Conservation (phyloP, 2,888 invertebrate genomes). For the Zaprionus bogoriensis region DNA sequence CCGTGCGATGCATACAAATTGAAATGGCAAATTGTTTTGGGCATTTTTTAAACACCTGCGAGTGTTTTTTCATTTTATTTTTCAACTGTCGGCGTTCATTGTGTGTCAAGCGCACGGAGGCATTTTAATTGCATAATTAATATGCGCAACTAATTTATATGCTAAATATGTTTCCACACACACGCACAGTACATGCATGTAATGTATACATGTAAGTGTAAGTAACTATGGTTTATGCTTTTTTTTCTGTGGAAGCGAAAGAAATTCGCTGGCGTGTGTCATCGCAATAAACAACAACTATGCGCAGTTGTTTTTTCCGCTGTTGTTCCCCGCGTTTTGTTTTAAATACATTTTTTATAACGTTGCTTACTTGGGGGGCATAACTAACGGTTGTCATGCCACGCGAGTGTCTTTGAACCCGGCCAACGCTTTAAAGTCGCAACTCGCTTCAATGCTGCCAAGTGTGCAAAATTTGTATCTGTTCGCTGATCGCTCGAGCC, state of each 20-base stretch:
- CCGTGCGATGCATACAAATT: too few species aligned
- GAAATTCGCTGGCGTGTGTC: slow-evolving; percentile 43
- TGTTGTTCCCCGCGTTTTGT: not conserved
- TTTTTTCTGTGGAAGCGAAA: slow-evolving; percentile 15
- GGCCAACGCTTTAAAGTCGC: slow-evolving; percentile 1
- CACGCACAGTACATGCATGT: not conserved
- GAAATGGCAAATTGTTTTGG: slow-evolving; percentile 26
- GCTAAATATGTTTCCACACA: slow-evolving; percentile 50
- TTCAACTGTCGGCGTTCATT: not conserved
- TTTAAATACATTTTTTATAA: slow-evolving; percentile 16
- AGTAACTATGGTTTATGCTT: slow-evolving; percentile 1
- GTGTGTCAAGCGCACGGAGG: slow-evolving; percentile 1
- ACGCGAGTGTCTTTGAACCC: slow-evolving; percentile 65
- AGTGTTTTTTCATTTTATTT: too few species aligned
- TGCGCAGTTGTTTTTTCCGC: slow-evolving; percentile 28
- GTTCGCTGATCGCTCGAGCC: slow-evolving; percentile 42
- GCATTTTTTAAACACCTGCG: not conserved
- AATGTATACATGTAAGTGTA: not conserved
- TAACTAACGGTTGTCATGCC: slow-evolving; percentile 57
- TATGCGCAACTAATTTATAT: slow-evolving; percentile 65
- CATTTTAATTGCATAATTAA: slow-evolving; percentile 69
- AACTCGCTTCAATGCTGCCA: not conserved
- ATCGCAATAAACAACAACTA: slow-evolving; percentile 32
- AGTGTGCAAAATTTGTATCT: slow-evolving; percentile 1
- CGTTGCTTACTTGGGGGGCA: slow-evolving; percentile 42